A percentile compares a stretch with the other conserved stretches of the same genome.
phyloP scores from a whole-genome alignment of 2,797 vertebrate genomes.

The Nyctibius grandis region DNA sequence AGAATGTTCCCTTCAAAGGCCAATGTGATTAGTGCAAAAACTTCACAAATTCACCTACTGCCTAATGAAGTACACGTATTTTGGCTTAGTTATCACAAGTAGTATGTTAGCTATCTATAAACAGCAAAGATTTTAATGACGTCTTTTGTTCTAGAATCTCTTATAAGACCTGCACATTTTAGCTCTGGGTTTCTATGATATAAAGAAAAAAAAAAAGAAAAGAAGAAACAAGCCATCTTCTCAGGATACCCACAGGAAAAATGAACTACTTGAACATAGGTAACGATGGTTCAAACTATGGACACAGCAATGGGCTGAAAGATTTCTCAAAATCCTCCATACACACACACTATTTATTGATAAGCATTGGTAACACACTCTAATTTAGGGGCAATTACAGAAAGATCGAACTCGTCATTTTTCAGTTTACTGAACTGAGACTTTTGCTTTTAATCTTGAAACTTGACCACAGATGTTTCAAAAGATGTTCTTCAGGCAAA shows the following conservation, averaged over 20 bases:
- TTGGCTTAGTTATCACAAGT: background rate
- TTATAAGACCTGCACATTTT: background rate
- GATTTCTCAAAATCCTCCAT: background rate
- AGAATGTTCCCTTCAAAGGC: constrained; percentile 37
- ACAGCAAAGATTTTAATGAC: background rate
- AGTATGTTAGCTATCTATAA: background rate
- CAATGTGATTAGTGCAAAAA: constrained; percentile 29
- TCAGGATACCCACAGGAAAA: background rate
- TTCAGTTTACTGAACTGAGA: background rate
- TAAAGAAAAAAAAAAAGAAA: rapidly evolving
- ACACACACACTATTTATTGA: background rate
- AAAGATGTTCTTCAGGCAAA: background rate
- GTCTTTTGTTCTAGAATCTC: background rate
- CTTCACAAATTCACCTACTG: background rate
- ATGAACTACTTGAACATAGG: background rate
- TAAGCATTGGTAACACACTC: background rate
- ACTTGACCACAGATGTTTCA: background rate
- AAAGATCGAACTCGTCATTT: background rate
- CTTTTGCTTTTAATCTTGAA: background rate
- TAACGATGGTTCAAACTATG: background rate
- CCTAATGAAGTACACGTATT: background rate
- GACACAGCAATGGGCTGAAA: background rate
- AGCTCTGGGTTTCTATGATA: background rate
- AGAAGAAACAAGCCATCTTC: rapidly evolving
- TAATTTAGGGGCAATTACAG: background rate